Evolutionary conservation across 1,140 invertebrate species (phyloP), one percentile per base, ranked within the genome.

Genomic region (Hycleus cichorii): DNA sequence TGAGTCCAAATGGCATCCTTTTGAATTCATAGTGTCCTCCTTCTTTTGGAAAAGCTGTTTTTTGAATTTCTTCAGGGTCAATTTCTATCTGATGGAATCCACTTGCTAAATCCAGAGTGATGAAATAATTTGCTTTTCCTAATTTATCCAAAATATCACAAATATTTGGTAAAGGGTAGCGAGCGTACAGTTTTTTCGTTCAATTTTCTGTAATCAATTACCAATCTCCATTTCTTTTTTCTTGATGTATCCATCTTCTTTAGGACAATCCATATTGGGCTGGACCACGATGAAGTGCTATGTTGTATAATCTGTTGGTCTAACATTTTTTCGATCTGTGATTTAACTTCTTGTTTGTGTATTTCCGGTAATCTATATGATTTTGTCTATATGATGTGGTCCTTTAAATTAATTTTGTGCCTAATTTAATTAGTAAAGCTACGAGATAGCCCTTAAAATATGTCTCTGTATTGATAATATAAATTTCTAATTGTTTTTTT

Each of bases 161-260:
- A 9, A 82, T 78, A 43, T 72, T 68, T 2, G 80, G 81, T 7
- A 84, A 54, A 1, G 80, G 81, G 66, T 74, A 81, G 24, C 27
- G 49, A 53, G 74, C 69, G 18, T 53, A 73, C 62, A 3, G 68
- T 74, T n/a, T 65, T 57, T 6, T 72, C 59, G 55, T 76, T 77
- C 10, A 75, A 50, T 63, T 65, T 64, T 32, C 69, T 47, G 49
- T 67, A 76, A 59, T 75, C 70, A 9, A 75, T 64, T 2, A 71
- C 69, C 8, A 74, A 25, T 48, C 72, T 45, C 67, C 70, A 74
- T 63, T 67, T 73, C 32, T 38, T 58, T 61, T 70, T 59, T 24
- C 64, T 66, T 18, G 60, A 61, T 5, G 63, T 49, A 43, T 72
- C 69, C 6, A 38, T n/a, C 47, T 71, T 73, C 52, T 74, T 72